Percentiles rank a stretch among this genome's conserved stretches.
Conservation (phyloP, 2,113 vertebrate species). For the Columbina picui region DNA sequence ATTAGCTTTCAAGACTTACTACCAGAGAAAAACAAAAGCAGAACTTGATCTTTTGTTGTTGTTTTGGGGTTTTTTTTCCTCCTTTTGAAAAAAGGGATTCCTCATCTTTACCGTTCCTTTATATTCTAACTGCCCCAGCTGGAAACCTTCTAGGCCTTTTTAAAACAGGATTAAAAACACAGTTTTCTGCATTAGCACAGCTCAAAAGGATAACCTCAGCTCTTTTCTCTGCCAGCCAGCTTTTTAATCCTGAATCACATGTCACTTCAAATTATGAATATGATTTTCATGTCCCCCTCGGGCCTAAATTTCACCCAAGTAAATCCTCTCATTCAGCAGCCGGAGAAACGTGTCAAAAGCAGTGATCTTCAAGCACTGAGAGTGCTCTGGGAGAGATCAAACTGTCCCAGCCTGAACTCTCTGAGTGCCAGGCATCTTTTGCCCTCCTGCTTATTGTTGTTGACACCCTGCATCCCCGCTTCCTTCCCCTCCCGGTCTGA, state of each 20-base stretch:
- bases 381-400: constrained; percentile 71
- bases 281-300: constrained; percentile 77
- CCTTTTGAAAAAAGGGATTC: constrained; percentile 61
- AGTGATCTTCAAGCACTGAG: constrained; percentile 69
- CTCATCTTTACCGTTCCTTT: constrained; percentile 47
- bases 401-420: constrained; percentile 64
- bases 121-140: constrained; percentile 69
- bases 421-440: constrained; percentile 18
- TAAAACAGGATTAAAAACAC: constrained; percentile 74
- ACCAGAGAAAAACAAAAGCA: constrained; percentile 47
- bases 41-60: constrained; percentile 60
- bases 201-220: constrained; percentile 74
- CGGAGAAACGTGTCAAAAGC: constrained; percentile 72
- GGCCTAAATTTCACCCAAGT: constrained; percentile 80
- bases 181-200: constrained; percentile 75
- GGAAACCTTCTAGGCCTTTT: constrained; percentile 73
- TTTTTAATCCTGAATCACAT: constrained; percentile 81
- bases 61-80: background rate
- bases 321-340: constrained; percentile 80
- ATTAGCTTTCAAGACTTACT: background rate
- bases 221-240: constrained; percentile 76
- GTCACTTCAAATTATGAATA: constrained; percentile 83
- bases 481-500: background rate
- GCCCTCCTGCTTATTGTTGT: constrained; percentile 27
- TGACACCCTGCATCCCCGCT: constrained; percentile 28